Base-by-base conservation (phyloP, 2,113 vertebrate species). In the Tupaia tana region DNA sequence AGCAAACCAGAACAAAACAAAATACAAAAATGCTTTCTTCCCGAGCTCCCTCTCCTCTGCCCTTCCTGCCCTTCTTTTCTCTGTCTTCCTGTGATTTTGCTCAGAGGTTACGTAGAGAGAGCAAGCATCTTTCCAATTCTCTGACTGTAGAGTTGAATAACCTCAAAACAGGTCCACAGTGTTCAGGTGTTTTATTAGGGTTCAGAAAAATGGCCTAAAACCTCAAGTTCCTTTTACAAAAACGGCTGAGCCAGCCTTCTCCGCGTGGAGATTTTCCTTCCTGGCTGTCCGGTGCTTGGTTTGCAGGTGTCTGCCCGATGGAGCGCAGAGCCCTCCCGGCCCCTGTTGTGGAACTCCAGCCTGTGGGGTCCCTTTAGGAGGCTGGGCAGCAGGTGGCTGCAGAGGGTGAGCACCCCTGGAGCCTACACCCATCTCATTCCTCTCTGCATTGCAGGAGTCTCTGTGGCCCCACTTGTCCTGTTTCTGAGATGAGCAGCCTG, bases 351-450 rank as follows among this genome's bases (percentile, higher is more conserved):
- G 31, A 78, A 25, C n/a, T 79, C 54, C 10, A 3, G 6, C 27
- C 25, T 19, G 15, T 9, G 25, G 29, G 1, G 15, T 31, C n/a
- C 24, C 67, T 34, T 83, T 5, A 14, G 22, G 29, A 25, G 25
- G n/a, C 1, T 29, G 34, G 63, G 67, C 29, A 58, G 20, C n/a
- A 73, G 27, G 14, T 56, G 67, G 52, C 58, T 79, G 52, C 27
- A 0, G 5, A 9, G 15, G 29, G n/a, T 3, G 61, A 20, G n/a
- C 0, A 0, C 31, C 4, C 10, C 59, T 18, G 22, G 11, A n/a
- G 10, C 22, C 3, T 18, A 19, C 1, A 10, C 22, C 12, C 1
- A 1, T 13, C 22, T 25, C 66, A 20, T 43, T 6, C 7, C 58
- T 22, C 9, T 56, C 8, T 2, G 58, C 16, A 19, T 34, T 20